A percentile compares a stretch with the other conserved stretches of the same genome.
These are phyloP conservation scores for Astur gentilis DNA, from an alignment of 2,113 vertebrate species.

Conservation along the genomic window DNA sequence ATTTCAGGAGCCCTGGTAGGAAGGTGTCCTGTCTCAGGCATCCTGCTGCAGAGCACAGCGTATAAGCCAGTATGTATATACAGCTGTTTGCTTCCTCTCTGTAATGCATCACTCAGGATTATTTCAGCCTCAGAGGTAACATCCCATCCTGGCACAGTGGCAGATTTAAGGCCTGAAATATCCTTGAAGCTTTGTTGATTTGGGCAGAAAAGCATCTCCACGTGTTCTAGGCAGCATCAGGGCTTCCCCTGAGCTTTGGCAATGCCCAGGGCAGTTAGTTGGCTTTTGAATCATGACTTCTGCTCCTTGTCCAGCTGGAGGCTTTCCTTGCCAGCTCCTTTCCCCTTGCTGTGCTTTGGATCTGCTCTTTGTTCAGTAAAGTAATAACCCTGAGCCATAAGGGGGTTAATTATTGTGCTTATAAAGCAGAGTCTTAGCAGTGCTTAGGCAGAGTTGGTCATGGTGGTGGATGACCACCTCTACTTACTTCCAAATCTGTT, in stretches of 20 bases:
- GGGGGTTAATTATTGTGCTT: background rate
- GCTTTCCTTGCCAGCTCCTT: background rate
- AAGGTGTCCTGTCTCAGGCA: background rate
- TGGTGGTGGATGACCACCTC: background rate
- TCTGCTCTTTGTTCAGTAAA: background rate
- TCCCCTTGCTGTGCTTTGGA: background rate
- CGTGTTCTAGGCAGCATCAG: background rate
- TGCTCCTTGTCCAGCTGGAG: background rate
- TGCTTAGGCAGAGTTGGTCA: background rate
- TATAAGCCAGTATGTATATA: background rate
- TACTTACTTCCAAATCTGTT: background rate
- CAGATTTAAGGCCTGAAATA: background rate
- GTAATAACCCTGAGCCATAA: background rate
- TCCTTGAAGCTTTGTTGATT: background rate
- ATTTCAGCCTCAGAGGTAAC: background rate
- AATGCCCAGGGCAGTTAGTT: background rate
- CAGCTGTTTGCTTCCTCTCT: background rate
- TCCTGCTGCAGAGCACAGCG: accelerated
- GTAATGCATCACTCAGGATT: background rate
- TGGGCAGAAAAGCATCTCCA: background rate
- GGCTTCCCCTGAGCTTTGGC: background rate
- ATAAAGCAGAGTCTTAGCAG: background rate
- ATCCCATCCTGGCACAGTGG: background rate
- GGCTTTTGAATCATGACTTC: background rate
- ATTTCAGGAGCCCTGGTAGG: background rate